Conservation (phyloP, 2,888 invertebrate species). For the Xestia c-nigrum region DNA sequence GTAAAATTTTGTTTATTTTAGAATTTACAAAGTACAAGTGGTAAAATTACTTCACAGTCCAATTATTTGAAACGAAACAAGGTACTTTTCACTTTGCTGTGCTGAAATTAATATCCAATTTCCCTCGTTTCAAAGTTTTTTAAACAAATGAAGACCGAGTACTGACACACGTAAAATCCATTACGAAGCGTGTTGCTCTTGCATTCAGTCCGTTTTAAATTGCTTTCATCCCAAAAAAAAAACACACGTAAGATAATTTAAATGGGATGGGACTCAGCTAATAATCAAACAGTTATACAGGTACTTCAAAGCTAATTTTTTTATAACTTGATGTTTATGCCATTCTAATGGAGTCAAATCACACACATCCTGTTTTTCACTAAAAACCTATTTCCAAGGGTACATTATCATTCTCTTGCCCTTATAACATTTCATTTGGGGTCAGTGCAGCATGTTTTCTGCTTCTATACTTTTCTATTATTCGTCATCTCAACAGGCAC, state of each 20-base stretch:
- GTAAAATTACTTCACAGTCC: constrained; percentile 21
- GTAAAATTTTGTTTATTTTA: background rate
- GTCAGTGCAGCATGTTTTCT: too few relatives aligned
- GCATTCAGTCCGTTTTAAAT: constrained; percentile 33
- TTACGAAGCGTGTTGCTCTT: constrained; percentile 26
- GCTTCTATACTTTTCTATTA: too few relatives aligned
- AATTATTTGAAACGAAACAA: background rate
- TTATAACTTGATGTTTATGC: background rate
- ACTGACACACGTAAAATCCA: constrained; percentile 12
- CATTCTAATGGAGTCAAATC: background rate
- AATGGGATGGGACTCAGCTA: background rate
- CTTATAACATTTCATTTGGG: too few relatives aligned
- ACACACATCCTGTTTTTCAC: too few relatives aligned
- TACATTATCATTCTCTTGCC: too few relatives aligned
- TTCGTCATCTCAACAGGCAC: too few relatives aligned
- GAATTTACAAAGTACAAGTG: background rate
- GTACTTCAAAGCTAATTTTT: background rate
- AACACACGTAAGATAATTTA: background rate
- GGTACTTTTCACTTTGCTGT: background rate
- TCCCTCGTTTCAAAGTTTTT: background rate
- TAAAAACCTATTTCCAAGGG: too few relatives aligned
- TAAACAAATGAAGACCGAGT: constrained; percentile 6
- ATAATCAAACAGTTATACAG: background rate
- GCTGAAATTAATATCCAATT: background rate
- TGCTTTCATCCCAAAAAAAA: constrained; percentile 1